Percentiles rank a stretch among this genome's conserved stretches.
Evolutionary conservation across 2,797 vertebrate species (phyloP).

Genomic region (Squalus acanthias): DNA sequence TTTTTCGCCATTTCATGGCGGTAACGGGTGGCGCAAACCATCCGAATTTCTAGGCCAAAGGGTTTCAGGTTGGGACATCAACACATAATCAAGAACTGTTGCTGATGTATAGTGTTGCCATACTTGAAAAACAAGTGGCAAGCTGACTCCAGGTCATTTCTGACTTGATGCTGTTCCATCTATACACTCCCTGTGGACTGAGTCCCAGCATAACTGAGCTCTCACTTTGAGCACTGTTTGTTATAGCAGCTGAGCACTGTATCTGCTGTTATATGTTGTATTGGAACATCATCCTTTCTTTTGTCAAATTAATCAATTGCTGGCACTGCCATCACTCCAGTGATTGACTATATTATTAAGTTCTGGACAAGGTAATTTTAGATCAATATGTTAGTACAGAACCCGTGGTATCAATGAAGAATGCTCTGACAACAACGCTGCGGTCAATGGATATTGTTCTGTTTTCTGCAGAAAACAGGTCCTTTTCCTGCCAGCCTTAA

Average conservation of each 20-base stretch:
- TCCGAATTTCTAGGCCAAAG: not conserved
- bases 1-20: no score
- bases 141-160: not conserved
- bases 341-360: not conserved
- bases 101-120: not conserved
- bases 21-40: no score
- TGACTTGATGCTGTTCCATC: not conserved
- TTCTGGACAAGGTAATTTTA: not conserved
- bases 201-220: not conserved
- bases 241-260: not conserved
- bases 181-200: not conserved
- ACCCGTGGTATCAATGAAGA: not conserved
- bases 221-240: not conserved
- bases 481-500: not conserved
- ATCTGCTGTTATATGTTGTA: not conserved
- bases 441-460: not conserved
- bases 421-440: not conserved
- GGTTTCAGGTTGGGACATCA: not conserved
- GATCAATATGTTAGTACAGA: not conserved
- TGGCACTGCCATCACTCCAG: not conserved
- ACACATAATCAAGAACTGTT: not conserved
- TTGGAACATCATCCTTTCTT: not conserved
- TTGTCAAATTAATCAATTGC: conserved; percentile 12
- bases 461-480: not conserved
- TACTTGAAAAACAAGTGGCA: not conserved